Conservation (phyloP, 2,888 invertebrate genomes). For the Falcaria lacertinaria region DNA sequence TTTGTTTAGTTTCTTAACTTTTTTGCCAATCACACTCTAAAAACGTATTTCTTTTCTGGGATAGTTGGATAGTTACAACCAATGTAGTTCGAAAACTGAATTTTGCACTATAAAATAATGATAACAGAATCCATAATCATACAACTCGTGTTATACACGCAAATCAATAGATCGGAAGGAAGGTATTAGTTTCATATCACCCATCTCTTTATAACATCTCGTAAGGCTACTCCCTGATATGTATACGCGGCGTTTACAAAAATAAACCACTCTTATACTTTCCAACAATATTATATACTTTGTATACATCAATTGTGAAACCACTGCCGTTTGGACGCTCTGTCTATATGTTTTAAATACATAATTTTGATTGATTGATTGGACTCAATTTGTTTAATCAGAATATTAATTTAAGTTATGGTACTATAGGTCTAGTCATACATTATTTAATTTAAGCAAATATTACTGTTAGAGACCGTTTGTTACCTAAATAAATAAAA, state of each 20-base stretch:
- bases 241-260: conserved; percentile 71
- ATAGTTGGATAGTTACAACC: too few relatives aligned
- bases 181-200: conserved; percentile 19
- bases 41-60: too few relatives aligned
- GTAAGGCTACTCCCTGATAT: conserved; percentile 74
- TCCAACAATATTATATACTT: conserved; percentile 46
- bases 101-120: neutral
- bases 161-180: conserved; percentile 17
- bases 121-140: neutral
- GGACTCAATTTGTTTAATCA: too few relatives aligned
- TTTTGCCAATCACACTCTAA: too few relatives aligned
- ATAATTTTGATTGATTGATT: too few relatives aligned
- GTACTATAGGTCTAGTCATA: too few relatives aligned
- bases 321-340: neutral
- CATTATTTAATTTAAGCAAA: too few relatives aligned
- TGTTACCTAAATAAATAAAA: too few relatives aligned
- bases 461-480: too few relatives aligned
- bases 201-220: conserved; percentile 31
- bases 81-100: neutral
- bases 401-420: too few relatives aligned
- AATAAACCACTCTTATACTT: conserved; percentile 68
- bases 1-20: too few relatives aligned
- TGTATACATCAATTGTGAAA: conserved; percentile 14
- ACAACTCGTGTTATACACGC: conserved; percentile 5
- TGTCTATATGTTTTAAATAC: too few relatives aligned